Percentiles rank a stretch among this genome's conserved stretches.
phyloP scores from a whole-genome alignment of 92 coral and sea anemone genomes.

The Heliopora coerulea region DNA sequence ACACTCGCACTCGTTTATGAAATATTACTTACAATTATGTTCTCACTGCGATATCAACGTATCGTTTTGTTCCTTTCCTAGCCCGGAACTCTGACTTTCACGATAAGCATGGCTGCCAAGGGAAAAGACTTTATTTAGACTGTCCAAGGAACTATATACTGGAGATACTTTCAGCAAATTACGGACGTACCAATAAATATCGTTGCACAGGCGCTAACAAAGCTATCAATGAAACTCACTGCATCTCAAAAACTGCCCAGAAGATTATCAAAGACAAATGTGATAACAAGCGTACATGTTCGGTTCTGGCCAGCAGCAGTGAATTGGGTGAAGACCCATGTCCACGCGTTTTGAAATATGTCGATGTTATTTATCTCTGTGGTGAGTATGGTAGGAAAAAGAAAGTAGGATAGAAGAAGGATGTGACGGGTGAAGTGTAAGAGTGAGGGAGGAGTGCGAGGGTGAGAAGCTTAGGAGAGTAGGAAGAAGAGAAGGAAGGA shows the following conservation, averaged over 20 bases:
- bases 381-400: slow-evolving; percentile 33
- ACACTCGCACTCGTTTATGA: too few relatives aligned
- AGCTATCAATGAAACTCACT: neutral
- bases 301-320: slow-evolving; percentile 15
- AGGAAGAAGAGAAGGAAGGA: neutral
- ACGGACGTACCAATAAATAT: slow-evolving; percentile 7
- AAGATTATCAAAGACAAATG: slow-evolving; percentile 33
- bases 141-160: neutral
- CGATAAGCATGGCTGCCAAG: slow-evolving; percentile 24
- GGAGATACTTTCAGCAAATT: slow-evolving; percentile 24
- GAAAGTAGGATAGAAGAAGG: neutral
- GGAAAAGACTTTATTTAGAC: neutral
- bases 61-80: too few relatives aligned
- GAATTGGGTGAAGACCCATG: slow-evolving; percentile 48
- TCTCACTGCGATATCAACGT: too few relatives aligned
- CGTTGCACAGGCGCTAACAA: neutral
- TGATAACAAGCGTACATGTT: slow-evolving; percentile 32
- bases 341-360: slow-evolving; percentile 43
- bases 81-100: too few relatives aligned
- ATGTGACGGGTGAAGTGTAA: neutral
- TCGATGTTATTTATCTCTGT: slow-evolving; percentile 49
- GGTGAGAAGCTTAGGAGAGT: neutral
- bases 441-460: neutral
- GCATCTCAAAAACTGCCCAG: slow-evolving; percentile 29
- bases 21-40: too few relatives aligned